A percentile compares a stretch with the other conserved stretches of the same genome.
These are phyloP conservation scores for Lasioglossum morio DNA, from an alignment of 2,888 invertebrate genomes.

Conservation along the genomic window DNA sequence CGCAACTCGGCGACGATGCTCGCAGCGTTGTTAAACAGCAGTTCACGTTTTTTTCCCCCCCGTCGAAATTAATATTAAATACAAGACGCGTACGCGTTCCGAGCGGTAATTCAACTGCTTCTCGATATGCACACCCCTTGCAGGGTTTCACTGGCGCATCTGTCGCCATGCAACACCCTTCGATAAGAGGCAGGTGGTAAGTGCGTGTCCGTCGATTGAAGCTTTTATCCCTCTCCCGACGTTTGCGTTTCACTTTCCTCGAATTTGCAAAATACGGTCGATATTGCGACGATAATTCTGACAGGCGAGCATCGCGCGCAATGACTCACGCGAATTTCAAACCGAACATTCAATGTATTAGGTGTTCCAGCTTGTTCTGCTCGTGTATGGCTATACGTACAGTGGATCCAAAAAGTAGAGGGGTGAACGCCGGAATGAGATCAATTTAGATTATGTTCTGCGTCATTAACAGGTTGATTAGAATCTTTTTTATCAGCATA, in stretches of 20 bases:
- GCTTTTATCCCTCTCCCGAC: constrained; percentile 4
- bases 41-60: constrained; percentile 10
- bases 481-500: too few species aligned
- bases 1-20: constrained; percentile 28
- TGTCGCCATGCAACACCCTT: constrained; percentile 68
- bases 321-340: constrained; percentile 11
- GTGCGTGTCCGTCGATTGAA: constrained; percentile 45
- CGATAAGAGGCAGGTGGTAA: constrained; percentile 65
- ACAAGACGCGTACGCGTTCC: constrained; percentile 55
- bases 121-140: constrained; percentile 64
- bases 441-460: too few species aligned
- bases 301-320: neutral
- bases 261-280: neutral
- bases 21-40: constrained; percentile 30
- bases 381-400: too few species aligned
- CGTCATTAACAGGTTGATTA: too few species aligned
- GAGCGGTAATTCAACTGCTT: constrained; percentile 58
- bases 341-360: neutral
- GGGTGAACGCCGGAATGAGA: too few species aligned
- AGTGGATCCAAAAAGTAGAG: too few species aligned
- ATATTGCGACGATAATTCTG: neutral
- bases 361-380: too few species aligned
- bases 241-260: constrained; percentile 31
- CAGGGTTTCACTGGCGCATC: constrained; percentile 77
- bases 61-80: constrained; percentile 40